A percentile compares a stretch with the other conserved stretches of the same genome.
phyloP scores from a whole-genome alignment of 1,140 invertebrate genomes.

The Pogonomyrmex barbatus region DNA sequence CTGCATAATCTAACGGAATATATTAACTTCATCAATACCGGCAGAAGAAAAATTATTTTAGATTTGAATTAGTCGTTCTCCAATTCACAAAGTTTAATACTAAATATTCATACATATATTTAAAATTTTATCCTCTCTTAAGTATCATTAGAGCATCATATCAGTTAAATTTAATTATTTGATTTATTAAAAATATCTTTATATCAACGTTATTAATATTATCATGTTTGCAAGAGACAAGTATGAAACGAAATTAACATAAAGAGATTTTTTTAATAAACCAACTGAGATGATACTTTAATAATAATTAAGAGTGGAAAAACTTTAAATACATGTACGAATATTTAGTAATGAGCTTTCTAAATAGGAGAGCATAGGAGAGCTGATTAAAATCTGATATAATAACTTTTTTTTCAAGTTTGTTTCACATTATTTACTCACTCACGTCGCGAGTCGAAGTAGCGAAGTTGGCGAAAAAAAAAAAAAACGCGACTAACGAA shows the following conservation, averaged over 20 bases:
- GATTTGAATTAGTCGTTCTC: background rate
- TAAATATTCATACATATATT: background rate
- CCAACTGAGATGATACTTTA: too few species aligned
- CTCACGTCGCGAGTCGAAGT: constrained; percentile 4
- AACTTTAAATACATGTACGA: too few species aligned
- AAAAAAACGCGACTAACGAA: background rate
- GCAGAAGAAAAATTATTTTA: background rate
- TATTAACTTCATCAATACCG: background rate
- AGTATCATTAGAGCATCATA: background rate
- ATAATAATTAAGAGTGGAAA: too few species aligned
- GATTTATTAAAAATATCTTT: background rate
- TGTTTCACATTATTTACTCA: constrained; percentile 11
- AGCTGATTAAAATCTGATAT: too few species aligned
- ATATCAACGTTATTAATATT: background rate
- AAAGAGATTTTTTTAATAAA: too few species aligned
- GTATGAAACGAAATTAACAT: too few species aligned
- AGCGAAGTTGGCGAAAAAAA: background rate
- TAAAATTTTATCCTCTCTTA: background rate
- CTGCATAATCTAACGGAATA: background rate
- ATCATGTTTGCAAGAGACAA: too few species aligned
- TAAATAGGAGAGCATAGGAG: too few species aligned
- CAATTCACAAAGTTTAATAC: background rate
- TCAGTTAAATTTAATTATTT: background rate
- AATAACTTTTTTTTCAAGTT: background rate
- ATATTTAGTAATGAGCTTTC: too few species aligned